Percentiles rank a stretch among this genome's conserved stretches.
Evolutionary conservation across 1,140 invertebrate genomes (phyloP).

Genomic region (Cotesia glomerata): DNA sequence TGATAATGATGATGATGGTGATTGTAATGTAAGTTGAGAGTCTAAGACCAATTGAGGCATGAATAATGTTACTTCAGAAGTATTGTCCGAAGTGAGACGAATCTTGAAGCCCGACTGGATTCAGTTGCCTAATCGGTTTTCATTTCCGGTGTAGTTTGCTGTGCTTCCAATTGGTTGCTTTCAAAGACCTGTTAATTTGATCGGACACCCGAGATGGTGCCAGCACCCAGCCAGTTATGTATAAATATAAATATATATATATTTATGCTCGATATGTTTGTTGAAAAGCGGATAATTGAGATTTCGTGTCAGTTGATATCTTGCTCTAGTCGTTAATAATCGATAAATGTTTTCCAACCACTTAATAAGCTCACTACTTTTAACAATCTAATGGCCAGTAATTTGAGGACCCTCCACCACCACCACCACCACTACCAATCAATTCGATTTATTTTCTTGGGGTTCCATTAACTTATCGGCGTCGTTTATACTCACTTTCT

Average conservation of each 20-base stretch:
- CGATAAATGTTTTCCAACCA: background rate
- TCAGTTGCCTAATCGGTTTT: slow-evolving; percentile 1
- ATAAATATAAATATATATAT: too few relatives aligned
- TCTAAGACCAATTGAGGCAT: background rate
- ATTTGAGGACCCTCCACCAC: background rate
- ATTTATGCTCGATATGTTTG: background rate
- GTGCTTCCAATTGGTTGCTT: background rate
- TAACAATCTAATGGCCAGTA: slow-evolving; percentile 7
- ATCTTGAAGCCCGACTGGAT: background rate
- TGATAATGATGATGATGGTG: too few relatives aligned
- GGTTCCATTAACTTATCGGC: background rate
- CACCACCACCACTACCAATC: background rate
- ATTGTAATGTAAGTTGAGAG: too few relatives aligned
- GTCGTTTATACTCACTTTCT: background rate
- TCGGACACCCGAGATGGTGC: too few relatives aligned
- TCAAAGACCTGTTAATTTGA: background rate
- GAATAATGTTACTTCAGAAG: background rate
- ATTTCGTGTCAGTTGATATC: background rate
- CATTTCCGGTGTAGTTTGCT: slow-evolving; percentile 7
- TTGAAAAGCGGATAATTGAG: background rate
- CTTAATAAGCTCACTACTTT: background rate
- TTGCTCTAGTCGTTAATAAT: background rate
- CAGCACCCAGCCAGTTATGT: too few relatives aligned
- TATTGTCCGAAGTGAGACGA: background rate
- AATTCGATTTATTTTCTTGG: background rate